These are phyloP conservation scores for Hydropotes inermis DNA, from an alignment of 2,113 vertebrate genomes.

Conservation along the genomic window DNA sequence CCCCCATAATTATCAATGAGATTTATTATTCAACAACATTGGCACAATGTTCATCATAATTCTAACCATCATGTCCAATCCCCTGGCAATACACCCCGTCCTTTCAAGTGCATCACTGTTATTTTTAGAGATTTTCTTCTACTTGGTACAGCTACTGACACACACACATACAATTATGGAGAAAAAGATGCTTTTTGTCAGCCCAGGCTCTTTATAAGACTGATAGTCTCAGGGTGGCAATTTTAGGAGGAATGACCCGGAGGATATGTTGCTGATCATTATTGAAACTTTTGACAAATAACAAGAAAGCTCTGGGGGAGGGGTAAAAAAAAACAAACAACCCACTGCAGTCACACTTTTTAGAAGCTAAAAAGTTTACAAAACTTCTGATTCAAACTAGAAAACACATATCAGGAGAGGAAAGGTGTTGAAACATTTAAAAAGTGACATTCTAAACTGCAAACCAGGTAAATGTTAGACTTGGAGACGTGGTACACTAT, in stretches of 20 bases:
- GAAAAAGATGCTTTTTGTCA: background rate
- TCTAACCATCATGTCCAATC: background rate
- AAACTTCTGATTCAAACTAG: background rate
- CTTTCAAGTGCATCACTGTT: background rate
- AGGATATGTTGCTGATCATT: background rate
- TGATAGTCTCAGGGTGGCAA: background rate
- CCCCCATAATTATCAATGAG: too few relatives aligned
- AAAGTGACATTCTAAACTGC: background rate
- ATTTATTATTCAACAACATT: too few relatives aligned
- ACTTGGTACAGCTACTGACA: background rate
- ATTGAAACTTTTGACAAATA: background rate
- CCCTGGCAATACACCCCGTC: too few relatives aligned
- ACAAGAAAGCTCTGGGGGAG: background rate
- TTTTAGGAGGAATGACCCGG: background rate
- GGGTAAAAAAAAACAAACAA: background rate
- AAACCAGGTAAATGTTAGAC: background rate
- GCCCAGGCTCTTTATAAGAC: background rate
- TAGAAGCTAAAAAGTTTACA: too few relatives aligned
- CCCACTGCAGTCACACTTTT: background rate
- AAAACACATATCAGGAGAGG: background rate
- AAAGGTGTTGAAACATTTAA: background rate
- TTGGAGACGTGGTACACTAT: background rate
- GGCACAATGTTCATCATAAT: rapidly evolving
- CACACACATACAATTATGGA: background rate
- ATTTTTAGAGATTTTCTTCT: background rate